Conservation (phyloP, 2,888 invertebrate species). For the Hermodice carunculata region DNA sequence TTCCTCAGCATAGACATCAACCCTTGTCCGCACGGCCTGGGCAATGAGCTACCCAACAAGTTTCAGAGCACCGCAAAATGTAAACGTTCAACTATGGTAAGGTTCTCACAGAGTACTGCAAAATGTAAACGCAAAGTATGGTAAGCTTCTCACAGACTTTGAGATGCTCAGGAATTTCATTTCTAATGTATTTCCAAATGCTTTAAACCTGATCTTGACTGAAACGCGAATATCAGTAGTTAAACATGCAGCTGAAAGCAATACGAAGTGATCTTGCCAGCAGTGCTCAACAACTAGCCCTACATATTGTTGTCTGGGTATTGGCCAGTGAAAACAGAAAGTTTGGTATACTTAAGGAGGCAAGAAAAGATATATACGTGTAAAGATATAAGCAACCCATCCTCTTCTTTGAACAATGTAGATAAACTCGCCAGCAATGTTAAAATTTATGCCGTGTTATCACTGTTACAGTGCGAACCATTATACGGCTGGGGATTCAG, state of each 20-base stretch:
- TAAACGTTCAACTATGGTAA: constrained; percentile 74
- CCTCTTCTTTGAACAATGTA: background rate
- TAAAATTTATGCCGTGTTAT: background rate
- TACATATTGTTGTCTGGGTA: no score
- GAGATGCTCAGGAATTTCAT: no score
- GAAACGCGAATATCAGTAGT: no score
- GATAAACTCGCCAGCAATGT: background rate
- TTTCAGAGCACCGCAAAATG: constrained; percentile 93
- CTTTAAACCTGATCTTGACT: no score
- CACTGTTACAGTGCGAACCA: constrained; percentile 85
- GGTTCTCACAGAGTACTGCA: constrained; percentile 14
- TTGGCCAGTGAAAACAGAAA: no score
- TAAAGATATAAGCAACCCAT: no score
- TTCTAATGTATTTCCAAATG: background rate
- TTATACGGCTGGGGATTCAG: constrained; percentile 96
- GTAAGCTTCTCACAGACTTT: no score
- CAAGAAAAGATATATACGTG: no score
- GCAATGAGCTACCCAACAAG: constrained; percentile 88
- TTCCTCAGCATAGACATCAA: constrained; percentile 97
- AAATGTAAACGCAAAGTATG: background rate
- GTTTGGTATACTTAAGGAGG: no score
- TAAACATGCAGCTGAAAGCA: no score
- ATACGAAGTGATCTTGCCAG: no score
- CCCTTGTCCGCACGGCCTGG: constrained; percentile 91
- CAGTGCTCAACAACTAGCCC: no score